Conservation (phyloP, 2,113 vertebrate genomes). For the Salvelinus namaycush region DNA sequence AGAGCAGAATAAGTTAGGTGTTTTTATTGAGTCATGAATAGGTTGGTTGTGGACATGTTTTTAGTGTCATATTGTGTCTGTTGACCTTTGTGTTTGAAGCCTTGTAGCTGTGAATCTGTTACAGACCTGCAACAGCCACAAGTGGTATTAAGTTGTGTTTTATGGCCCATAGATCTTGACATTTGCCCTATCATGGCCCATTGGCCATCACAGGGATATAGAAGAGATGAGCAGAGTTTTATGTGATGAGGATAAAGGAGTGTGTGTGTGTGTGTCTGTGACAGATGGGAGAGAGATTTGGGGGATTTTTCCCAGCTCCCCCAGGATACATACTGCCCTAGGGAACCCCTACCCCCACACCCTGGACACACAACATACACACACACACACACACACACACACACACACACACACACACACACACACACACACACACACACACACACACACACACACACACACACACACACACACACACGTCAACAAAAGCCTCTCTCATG, state of each 20-base stretch:
- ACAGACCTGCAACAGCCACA: not conserved
- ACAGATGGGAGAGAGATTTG: constrained; percentile 33
- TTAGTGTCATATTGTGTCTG: too few species aligned
- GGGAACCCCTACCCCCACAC: not conserved
- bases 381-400: not conserved
- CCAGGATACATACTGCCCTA: constrained; percentile 7
- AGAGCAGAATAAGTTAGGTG: too few species aligned
- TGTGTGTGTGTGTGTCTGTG: not conserved
- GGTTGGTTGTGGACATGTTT: too few species aligned
- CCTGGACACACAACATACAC: not conserved
- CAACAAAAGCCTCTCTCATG: too few species aligned
- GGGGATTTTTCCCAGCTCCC: constrained; percentile 15
- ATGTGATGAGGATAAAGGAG: not conserved
- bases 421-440: not conserved
- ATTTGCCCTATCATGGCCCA: not conserved
- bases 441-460: not conserved
- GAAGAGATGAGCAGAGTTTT: not conserved
- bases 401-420: not conserved
- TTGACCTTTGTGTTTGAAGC: not conserved
- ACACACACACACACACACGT: not conserved
- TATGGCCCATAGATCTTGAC: not conserved
- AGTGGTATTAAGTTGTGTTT: not conserved
- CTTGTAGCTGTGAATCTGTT: not conserved
- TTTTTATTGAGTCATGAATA: too few species aligned
- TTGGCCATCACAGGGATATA: not conserved